Percentiles rank a stretch among this genome's conserved stretches.
These are phyloP conservation scores for Triplophysa bombifrons DNA, from an alignment of 2,797 vertebrate species.

Conservation along the genomic window DNA sequence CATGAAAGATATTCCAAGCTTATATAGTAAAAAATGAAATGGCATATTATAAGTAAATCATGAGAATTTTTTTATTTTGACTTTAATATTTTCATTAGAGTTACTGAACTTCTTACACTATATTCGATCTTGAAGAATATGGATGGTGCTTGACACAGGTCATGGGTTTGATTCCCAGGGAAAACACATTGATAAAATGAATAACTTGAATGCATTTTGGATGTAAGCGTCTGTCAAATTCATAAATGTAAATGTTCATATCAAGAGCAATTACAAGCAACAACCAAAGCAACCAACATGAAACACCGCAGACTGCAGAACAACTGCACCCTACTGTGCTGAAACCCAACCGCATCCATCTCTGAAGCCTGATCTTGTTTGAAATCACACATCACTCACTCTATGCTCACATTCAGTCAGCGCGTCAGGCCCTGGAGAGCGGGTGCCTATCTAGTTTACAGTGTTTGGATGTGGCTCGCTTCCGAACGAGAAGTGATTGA, in stretches of 20 bases:
- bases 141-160: neutral
- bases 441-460: conserved; percentile 6
- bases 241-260: neutral
- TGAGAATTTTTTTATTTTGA: too few species aligned
- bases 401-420: conserved; percentile 45
- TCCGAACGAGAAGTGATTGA: neutral
- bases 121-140: neutral
- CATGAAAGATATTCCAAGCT: too few species aligned
- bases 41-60: too few species aligned
- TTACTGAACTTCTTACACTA: neutral
- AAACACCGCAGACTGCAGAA: conserved; percentile 5
- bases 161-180: neutral
- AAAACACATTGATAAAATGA: neutral
- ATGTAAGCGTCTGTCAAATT: neutral
- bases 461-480: conserved; percentile 26
- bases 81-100: too few species aligned
- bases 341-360: conserved; percentile 2
- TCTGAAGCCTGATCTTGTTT: conserved; percentile 46
- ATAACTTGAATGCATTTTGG: neutral
- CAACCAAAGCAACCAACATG: neutral
- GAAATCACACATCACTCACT: conserved; percentile 48
- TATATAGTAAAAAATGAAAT: too few species aligned
- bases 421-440: conserved; percentile 36
- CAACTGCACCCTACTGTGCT: conserved; percentile 26
- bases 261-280: conserved; percentile 31